These are phyloP conservation scores for Euclidia mi DNA, from an alignment of 2,888 invertebrate genomes.

Conservation along the genomic window DNA sequence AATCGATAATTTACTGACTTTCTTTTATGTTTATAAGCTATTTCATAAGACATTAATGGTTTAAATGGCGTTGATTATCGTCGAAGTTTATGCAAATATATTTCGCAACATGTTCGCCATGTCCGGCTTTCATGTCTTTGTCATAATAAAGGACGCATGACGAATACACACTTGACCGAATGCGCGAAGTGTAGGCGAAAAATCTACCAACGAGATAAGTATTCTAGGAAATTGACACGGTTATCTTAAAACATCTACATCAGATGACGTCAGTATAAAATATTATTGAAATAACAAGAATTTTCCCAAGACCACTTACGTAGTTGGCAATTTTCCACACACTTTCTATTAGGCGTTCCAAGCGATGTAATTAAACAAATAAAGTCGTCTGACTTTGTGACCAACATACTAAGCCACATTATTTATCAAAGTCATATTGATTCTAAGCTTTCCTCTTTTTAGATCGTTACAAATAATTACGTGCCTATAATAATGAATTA, in stretches of 20 bases:
- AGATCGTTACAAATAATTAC: too few relatives aligned
- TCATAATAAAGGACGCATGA: conserved; percentile 49
- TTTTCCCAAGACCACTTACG: conserved; percentile 7
- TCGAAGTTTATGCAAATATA: conserved; percentile 40
- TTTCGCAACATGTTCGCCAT: conserved; percentile 41
- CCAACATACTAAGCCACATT: background rate
- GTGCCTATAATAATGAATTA: too few relatives aligned
- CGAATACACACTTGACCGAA: conserved; percentile 54
- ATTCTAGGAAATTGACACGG: too few relatives aligned
- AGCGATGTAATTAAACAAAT: background rate
- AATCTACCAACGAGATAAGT: conserved; percentile 10
- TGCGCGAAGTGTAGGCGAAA: conserved; percentile 54
- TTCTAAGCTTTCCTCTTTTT: too few relatives aligned
- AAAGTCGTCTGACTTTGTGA: background rate
- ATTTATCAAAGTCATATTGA: background rate
- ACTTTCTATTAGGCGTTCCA: conserved; percentile 3
- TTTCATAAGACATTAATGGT: conserved; percentile 9
- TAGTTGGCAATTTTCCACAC: conserved; percentile 12
- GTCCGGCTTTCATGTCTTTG: conserved; percentile 49
- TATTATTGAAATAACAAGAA: background rate
- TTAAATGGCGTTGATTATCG: conserved; percentile 19
- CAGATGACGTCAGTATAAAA: background rate
- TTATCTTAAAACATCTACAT: background rate
- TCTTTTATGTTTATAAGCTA: conserved; percentile 12
- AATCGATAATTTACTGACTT: conserved; percentile 4